Evolutionary conservation across 2,797 vertebrate genomes (phyloP), one percentile per base, ranked within the genome.

Genomic region (Periparus ater): DNA sequence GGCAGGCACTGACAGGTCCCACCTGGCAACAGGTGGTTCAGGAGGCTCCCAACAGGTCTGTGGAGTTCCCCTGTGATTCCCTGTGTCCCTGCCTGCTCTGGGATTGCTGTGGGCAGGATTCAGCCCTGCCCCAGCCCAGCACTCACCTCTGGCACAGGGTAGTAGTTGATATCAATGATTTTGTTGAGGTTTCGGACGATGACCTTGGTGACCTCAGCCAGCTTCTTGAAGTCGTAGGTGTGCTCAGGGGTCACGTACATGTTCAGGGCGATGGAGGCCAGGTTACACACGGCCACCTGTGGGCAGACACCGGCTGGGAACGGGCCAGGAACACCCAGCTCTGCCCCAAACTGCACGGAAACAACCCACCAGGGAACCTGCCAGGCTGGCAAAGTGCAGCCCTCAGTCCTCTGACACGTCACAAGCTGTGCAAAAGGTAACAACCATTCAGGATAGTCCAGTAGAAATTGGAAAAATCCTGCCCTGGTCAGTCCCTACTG

Each of bases 151-250:
- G 97, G 98, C 45, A 99, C 96, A 0, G 99, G 99, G 82, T 99
- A 99, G 95, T 97, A 99, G 95, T 99, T 99, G 77, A 99, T 98
- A 3, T 99, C 98, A 7, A 99, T 99, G 93, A 99, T 99, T 97
- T 99, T 99, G 97, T 99, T 99, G 81, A 99, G 97, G 97, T 99
- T 99, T 57, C 97, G 97, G 47, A 99, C 99, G 1, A 99, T 98
- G 26, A 99, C 99, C 91, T 98, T 98, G 47, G 99, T 99, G 88
- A 99, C 99, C 0, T 97, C 95, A 0, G 98, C 98, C 68, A 99
- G 96, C 85, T 99, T 99, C 63, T 98, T 91, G 96, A 99, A 99
- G 94, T 99, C 99, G 1, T 98, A 99, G 0, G 98, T 99, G 66
- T 98, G 98, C 88, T 99, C 99, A 0, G 98, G 70, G 5, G 99